Base-by-base conservation (phyloP, 2,797 vertebrate species). In the Pachyuromys duprasi region DNA sequence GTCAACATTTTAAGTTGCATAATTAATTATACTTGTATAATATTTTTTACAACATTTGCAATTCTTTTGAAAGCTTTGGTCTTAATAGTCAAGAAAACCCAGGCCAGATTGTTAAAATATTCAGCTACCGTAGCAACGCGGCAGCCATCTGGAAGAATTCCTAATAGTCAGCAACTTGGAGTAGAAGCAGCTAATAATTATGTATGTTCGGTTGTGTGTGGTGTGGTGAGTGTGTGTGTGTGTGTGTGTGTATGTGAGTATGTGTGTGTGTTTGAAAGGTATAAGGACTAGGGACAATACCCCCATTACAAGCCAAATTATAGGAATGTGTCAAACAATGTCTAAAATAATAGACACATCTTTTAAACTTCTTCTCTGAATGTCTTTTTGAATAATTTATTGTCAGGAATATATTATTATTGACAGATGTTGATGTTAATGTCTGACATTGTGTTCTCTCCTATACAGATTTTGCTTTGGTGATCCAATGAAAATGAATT, bases 101-200 rank as follows among this genome's bases (percentile, higher is more conserved):
- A 80, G 93, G 95, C 98, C 98, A 98, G 98, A 98, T 98, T 98
- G 98, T 98, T 98, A 98, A 98, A 97, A 98, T 98, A 98, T 98
- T 98, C 98, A 98, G 97, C 97, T 97, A 96, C 72, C 89, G 67
- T 80, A 94, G 96, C 97, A 95, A 96, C 67, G 96, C 94, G 97
- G 91, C 97, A 97, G 96, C 98, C 98, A 98, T 98, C 98, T 98
- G 98, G 98, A 98, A 97, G 82, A 95, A 95, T 98, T 98, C 97
- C 96, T 96, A 97, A 96, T n/a, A 97, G 96, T 98, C 98, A 98
- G 98, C 98, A 98, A 97, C 97, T 98, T 96, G 92, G 80, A 80
- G 92, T 26, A 76, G 76, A 13, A 9, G 0, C 93, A 90, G 94
- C 95, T 98, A 97, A 97, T 97, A 97, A 95, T 86, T 94, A 92